These are phyloP conservation scores for Eunapius fragilis DNA, from an alignment of 37 sponge, comb jelly and placozoan genomes.

Conservation along the genomic window DNA sequence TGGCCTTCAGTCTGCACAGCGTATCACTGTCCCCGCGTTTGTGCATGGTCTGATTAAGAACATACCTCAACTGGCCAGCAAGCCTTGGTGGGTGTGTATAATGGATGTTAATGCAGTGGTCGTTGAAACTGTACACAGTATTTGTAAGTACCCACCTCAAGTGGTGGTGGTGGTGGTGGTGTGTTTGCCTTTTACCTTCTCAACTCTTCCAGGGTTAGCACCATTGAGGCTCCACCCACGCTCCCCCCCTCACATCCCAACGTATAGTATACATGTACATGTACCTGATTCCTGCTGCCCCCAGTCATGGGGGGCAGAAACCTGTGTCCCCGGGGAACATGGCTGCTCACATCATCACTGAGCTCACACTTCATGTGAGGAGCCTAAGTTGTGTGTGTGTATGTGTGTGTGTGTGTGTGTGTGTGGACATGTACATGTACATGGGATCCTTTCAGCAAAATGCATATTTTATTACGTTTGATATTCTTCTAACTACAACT, in stretches of 20 bases:
- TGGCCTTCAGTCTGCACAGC: too few species aligned
- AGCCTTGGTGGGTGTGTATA: too few species aligned
- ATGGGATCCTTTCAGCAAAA: too few species aligned
- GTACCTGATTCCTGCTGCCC: constrained; percentile 61
- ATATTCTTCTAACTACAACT: too few species aligned
- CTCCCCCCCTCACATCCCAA: constrained; percentile 1
- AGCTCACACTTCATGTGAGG: constrained; percentile 80
- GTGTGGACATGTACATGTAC: background rate
- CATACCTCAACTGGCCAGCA: too few species aligned
- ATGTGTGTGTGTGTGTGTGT: constrained; percentile 17
- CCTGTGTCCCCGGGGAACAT: constrained; percentile 34
- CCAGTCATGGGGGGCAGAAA: constrained; percentile 45
- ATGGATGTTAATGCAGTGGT: background rate
- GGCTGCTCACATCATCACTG: constrained; percentile 58
- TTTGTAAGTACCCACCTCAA: background rate
- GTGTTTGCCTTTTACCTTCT: background rate
- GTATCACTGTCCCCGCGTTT: too few species aligned
- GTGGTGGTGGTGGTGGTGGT: too few species aligned
- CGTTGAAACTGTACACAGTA: too few species aligned
- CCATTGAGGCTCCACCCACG: background rate
- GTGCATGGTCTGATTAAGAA: background rate
- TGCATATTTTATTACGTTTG: too few species aligned
- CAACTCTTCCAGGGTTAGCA: background rate
- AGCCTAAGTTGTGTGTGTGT: constrained; percentile 2
- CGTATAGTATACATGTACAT: too few species aligned